A percentile compares a stretch with the other conserved stretches of the same genome.
These are phyloP conservation scores for Kradibia gibbosae DNA, from an alignment of 1,140 invertebrate species.

Conservation along the genomic window DNA sequence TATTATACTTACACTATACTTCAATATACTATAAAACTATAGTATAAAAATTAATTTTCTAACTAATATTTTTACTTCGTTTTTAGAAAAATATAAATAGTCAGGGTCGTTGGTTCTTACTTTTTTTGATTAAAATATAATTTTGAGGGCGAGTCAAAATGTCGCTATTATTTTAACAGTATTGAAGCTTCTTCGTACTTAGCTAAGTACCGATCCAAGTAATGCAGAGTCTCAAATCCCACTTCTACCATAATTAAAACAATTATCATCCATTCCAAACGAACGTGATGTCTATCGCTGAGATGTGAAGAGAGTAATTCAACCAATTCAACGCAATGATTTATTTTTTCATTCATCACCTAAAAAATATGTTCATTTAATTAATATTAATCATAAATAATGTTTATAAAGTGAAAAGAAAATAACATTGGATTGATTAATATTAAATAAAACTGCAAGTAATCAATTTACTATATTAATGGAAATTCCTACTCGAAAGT, in stretches of 20 bases:
- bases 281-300: conserved; percentile 90
- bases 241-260: conserved; percentile 96
- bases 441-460: conserved; percentile 37
- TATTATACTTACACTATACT: too few species aligned
- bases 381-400: background rate
- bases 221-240: conserved; percentile 89
- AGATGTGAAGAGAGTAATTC: conserved; percentile 90
- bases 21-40: too few species aligned
- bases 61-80: too few species aligned
- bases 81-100: too few species aligned
- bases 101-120: too few species aligned
- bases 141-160: background rate
- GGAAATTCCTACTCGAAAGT: background rate
- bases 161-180: background rate
- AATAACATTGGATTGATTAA: background rate
- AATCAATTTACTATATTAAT: background rate
- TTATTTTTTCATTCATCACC: conserved; percentile 96
- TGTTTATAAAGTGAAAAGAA: conserved; percentile 37
- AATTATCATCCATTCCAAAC: conserved; percentile 98
- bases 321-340: conserved; percentile 92
- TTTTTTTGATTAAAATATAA: background rate
- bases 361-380: conserved; percentile 64
- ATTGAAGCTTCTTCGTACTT: conserved; percentile 35
- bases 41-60: too few species aligned
- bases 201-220: conserved; percentile 74